These are phyloP conservation scores for Neoascia interrupta DNA, from an alignment of 2,888 invertebrate genomes.

Conservation along the genomic window DNA sequence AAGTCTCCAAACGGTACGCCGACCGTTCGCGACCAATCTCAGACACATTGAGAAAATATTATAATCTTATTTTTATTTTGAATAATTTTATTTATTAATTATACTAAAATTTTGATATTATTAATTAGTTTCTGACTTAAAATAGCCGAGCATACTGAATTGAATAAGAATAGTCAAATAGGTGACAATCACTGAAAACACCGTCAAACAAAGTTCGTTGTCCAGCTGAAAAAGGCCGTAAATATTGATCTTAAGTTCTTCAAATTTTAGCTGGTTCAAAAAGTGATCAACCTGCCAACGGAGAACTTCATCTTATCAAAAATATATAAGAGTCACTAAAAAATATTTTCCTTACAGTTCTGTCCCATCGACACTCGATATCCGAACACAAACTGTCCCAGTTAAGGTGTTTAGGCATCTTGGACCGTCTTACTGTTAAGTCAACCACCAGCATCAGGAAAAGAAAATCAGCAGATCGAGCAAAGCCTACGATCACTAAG, in stretches of 20 bases:
- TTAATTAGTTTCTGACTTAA: too few relatives aligned
- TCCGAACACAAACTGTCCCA: background rate
- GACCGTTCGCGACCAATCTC: too few relatives aligned
- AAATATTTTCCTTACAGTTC: background rate
- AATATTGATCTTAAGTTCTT: constrained; percentile 25
- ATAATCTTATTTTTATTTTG: too few relatives aligned
- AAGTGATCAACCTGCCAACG: constrained; percentile 40
- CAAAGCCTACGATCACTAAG: background rate
- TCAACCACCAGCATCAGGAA: background rate
- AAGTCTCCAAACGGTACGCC: too few relatives aligned
- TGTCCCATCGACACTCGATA: background rate
- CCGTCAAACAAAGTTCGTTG: constrained; percentile 10
- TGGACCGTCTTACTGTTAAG: background rate
- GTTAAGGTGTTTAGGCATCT: background rate
- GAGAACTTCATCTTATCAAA: too few relatives aligned
- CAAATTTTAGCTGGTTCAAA: constrained; percentile 18
- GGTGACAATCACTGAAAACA: constrained; percentile 28
- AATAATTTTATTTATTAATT: too few relatives aligned
- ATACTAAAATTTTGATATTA: too few relatives aligned
- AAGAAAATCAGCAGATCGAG: background rate
- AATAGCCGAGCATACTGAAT: constrained; percentile 42
- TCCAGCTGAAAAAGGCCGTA: constrained; percentile 37
- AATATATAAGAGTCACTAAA: too few relatives aligned
- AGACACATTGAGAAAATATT: too few relatives aligned
- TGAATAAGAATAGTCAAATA: constrained; percentile 45